phyloP scores from a whole-genome alignment of 1,140 invertebrate genomes.

The Dufourea novaeangliae region DNA sequence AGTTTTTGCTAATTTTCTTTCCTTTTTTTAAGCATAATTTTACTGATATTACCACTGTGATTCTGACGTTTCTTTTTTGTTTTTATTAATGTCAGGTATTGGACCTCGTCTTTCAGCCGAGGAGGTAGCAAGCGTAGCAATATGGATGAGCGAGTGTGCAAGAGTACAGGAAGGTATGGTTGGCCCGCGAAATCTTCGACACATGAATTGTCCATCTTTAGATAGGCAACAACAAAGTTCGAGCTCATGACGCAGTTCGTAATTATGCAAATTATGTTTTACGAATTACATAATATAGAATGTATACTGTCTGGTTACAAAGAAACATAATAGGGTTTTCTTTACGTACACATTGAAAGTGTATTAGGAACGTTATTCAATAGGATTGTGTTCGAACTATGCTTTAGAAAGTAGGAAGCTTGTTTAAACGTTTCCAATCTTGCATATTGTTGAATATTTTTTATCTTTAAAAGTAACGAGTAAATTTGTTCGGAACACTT shows the following conservation, averaged over 20 bases:
- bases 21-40: too few species aligned
- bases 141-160: constrained; percentile 78
- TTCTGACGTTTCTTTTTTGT: too few species aligned
- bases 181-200: constrained; percentile 78
- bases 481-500: not conserved
- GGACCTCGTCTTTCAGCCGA: constrained; percentile 72
- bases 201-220: constrained; percentile 76
- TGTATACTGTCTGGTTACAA: too few species aligned
- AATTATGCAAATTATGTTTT: not conserved
- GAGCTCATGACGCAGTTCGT: constrained; percentile 31
- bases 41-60: too few species aligned
- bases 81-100: constrained; percentile 69
- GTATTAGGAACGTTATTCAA: too few species aligned
- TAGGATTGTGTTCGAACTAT: too few species aligned
- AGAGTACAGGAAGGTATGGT: constrained; percentile 78
- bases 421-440: too few species aligned
- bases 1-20: too few species aligned
- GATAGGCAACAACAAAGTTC: constrained; percentile 60
- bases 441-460: too few species aligned
- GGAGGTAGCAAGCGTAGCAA: constrained; percentile 72
- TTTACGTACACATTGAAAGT: not conserved
- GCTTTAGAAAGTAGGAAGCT: too few species aligned
- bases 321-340: not conserved
- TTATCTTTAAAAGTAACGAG: not conserved
- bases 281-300: not conserved